Conservation (phyloP, 1,140 invertebrate genomes). For the Tetramorium simillimum region DNA sequence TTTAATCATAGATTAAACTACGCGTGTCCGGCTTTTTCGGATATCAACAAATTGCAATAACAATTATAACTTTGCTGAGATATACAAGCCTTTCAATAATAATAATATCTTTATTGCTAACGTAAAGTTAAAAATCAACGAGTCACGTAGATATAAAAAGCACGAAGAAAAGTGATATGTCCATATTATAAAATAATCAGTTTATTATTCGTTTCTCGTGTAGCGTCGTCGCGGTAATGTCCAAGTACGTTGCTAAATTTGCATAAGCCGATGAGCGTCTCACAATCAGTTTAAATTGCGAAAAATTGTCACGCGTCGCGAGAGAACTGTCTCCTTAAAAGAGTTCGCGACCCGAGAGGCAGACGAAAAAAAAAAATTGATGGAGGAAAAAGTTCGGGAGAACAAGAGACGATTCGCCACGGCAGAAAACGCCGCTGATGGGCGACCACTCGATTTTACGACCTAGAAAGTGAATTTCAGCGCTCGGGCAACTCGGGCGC, state of each 20-base stretch:
- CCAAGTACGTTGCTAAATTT: neutral
- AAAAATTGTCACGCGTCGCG: neutral
- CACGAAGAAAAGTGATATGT: neutral
- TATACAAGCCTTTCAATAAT: neutral
- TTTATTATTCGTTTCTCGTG: neutral
- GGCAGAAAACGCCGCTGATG: conserved; percentile 68
- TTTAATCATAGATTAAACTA: neutral
- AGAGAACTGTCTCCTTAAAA: neutral
- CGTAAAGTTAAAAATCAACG: neutral
- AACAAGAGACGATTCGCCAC: conserved; percentile 75
- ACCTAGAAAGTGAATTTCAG: conserved; percentile 84
- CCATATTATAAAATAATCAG: neutral
- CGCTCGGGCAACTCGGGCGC: conserved; percentile 18
- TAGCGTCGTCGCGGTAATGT: neutral
- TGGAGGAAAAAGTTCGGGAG: neutral
- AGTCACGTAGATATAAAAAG: neutral
- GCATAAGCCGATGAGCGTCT: neutral
- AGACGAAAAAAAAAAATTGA: neutral
- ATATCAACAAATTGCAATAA: neutral
- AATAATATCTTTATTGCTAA: neutral
- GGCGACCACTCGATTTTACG: conserved; percentile 78
- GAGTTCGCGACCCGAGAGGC: neutral
- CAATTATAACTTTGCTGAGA: neutral
- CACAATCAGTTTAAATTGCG: neutral
- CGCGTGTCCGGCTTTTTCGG: too few relatives aligned